Evolutionary conservation across 2,888 invertebrate genomes (phyloP).

Genomic region (Clanis bilineata): DNA sequence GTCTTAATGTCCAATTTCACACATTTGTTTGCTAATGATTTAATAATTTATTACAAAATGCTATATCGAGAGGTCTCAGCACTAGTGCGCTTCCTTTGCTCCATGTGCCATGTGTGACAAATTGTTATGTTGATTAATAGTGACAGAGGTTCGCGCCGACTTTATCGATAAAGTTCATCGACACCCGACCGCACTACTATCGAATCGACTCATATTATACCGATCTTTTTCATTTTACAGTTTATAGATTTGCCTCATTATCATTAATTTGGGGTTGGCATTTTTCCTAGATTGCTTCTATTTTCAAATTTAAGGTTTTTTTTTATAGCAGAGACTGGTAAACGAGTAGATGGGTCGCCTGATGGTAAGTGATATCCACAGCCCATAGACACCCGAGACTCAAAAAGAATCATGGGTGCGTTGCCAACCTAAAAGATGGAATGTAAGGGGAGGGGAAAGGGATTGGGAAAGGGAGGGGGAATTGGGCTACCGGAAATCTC

Average conservation of each 20-base stretch:
- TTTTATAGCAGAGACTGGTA: too few species aligned
- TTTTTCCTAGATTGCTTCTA: background rate
- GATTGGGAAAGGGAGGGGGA: too few species aligned
- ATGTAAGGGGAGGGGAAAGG: too few species aligned
- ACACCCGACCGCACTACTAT: background rate
- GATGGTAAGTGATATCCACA: too few species aligned
- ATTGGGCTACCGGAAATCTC: too few species aligned
- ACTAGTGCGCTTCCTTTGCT: constrained; percentile 24
- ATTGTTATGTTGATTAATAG: constrained; percentile 37
- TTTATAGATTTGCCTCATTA: background rate
- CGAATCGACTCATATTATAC: constrained; percentile 4
- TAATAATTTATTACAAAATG: background rate
- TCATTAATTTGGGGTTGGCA: background rate
- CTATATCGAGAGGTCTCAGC: constrained; percentile 1
- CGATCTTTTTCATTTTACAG: constrained; percentile 1
- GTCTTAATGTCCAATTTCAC: background rate
- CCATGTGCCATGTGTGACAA: constrained; percentile 33
- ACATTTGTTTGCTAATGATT: background rate
- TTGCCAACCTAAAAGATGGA: too few species aligned
- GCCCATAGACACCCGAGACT: too few species aligned
- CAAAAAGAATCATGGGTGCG: too few species aligned
- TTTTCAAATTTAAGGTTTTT: background rate
- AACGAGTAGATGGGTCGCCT: too few species aligned
- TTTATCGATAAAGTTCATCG: constrained; percentile 27
- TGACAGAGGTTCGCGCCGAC: constrained; percentile 27